Percentiles rank a stretch among this genome's conserved stretches.
These are phyloP conservation scores for Danionella dracula DNA, from an alignment of 2,797 vertebrate genomes.

Conservation along the genomic window DNA sequence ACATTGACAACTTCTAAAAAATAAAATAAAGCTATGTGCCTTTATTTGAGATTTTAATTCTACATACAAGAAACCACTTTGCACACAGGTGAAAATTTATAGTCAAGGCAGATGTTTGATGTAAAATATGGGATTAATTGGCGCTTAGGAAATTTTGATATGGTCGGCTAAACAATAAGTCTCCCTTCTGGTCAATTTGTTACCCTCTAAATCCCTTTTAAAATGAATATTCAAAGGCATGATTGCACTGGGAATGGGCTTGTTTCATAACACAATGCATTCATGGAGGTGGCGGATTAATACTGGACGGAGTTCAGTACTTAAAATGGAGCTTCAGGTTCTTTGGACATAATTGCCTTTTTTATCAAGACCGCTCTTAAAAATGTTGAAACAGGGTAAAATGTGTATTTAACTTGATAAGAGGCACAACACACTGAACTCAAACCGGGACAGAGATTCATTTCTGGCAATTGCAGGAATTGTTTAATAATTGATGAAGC, in stretches of 20 bases:
- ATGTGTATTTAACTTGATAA: slow-evolving; percentile 20
- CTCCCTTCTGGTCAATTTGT: slow-evolving; percentile 13
- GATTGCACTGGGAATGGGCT: not conserved
- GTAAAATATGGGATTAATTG: not conserved
- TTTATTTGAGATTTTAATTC: too few species aligned
- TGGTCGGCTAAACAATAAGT: slow-evolving; percentile 3
- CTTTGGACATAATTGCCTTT: slow-evolving; percentile 12
- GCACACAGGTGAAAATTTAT: not conserved
- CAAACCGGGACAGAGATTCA: not conserved
- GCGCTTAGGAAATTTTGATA: not conserved
- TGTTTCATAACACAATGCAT: not conserved
- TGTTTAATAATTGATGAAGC: slow-evolving; percentile 35
- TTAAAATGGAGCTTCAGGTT: slow-evolving; percentile 7
- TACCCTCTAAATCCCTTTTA: not conserved
- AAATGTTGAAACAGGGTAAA: not conserved
- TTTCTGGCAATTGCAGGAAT: slow-evolving; percentile 9
- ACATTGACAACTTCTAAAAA: too few species aligned
- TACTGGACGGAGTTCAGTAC: not conserved
- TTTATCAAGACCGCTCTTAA: slow-evolving; percentile 6
- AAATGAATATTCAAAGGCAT: not conserved
- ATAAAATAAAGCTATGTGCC: too few species aligned
- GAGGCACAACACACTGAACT: slow-evolving; percentile 23
- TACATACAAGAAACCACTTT: not conserved
- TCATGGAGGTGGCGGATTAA: slow-evolving; percentile 1
- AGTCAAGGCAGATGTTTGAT: not conserved